Evolutionary conservation across 1,140 invertebrate species (phyloP), one percentile per base, ranked within the genome.

Genomic region (Drosophila pallidifrons): DNA sequence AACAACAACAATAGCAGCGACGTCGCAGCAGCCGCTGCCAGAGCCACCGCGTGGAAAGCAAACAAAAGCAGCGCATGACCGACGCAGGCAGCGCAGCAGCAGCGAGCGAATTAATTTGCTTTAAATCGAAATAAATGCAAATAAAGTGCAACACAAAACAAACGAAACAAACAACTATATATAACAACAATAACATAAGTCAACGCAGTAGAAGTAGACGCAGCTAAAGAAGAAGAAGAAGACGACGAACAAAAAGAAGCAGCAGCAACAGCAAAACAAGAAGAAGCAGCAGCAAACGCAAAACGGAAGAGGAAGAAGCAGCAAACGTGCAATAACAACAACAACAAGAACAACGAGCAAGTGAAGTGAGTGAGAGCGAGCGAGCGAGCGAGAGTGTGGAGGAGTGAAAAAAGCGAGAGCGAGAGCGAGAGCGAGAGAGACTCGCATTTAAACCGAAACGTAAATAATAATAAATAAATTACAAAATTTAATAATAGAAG

Each of bases 31-130:
- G 68, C 52, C 25, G 54, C 54, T 32, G 45, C 15, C 58, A 49
- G 8, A 38, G 8, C 6, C 35, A 38, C 52, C 68, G 70, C 70
- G 55, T 59, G 51, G 51, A 71, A 55, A 64, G 60, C 68, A 71
- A 30, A 60, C 38, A 61, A 70, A 70, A 64, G 45, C 69, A 58
- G 13, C 70, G 75, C 75, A 77, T 77, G 75, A 77, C 75, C 54
- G 57, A 61, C 16, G 57, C 63, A 13, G 30, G 47, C 43, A 60
- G 15, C 52, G 13, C 46, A 38, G 35, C 5, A 43, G 35, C 35
- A 72, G n/a, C n/a, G 10, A 41, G 49, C 66, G 52, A 72, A 65
- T 69, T 47, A 69, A 46, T 71, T 64, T 64, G 51, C 59, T 55
- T 58, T 30, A 49, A 71, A 67, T 46, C 35, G 10, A 25, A 8